phyloP scores from a whole-genome alignment of 2,888 invertebrate species.

The Euplexia lucipara region DNA sequence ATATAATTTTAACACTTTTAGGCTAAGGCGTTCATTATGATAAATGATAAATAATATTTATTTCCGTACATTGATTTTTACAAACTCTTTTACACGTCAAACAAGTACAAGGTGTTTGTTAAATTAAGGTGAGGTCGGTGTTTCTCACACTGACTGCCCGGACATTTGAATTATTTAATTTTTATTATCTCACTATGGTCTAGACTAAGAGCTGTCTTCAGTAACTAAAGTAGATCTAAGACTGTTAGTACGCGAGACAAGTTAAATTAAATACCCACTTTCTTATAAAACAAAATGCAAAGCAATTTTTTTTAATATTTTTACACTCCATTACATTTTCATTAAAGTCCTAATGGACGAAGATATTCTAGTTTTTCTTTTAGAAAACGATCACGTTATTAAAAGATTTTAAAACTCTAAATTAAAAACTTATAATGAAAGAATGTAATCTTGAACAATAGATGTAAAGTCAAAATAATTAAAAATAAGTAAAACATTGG shows the following conservation, averaged over 20 bases:
- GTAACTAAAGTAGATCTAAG: slow-evolving; percentile 65
- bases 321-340: slow-evolving; percentile 7
- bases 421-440: neutral
- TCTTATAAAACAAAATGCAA: slow-evolving; percentile 26
- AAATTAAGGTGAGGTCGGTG: no score
- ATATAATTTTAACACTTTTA: slow-evolving; percentile 6
- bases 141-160: no score
- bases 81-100: no score
- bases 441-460: neutral
- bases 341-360: neutral
- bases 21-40: slow-evolving; percentile 3
- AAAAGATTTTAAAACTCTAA: neutral
- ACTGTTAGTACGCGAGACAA: slow-evolving; percentile 50
- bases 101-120: no score
- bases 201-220: slow-evolving; percentile 51
- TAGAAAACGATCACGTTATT: neutral
- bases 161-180: slow-evolving; percentile 28
- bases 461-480: neutral
- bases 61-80: no score
- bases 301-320: slow-evolving; percentile 19
- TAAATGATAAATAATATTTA: no score
- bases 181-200: slow-evolving; percentile 32
- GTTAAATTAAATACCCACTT: slow-evolving; percentile 39
- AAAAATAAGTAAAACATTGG: no score
- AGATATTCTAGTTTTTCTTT: neutral